Evolutionary conservation across 2,797 vertebrate genomes (phyloP), one percentile per base, ranked within the genome.

Genomic region (Sebastes reedi): DNA sequence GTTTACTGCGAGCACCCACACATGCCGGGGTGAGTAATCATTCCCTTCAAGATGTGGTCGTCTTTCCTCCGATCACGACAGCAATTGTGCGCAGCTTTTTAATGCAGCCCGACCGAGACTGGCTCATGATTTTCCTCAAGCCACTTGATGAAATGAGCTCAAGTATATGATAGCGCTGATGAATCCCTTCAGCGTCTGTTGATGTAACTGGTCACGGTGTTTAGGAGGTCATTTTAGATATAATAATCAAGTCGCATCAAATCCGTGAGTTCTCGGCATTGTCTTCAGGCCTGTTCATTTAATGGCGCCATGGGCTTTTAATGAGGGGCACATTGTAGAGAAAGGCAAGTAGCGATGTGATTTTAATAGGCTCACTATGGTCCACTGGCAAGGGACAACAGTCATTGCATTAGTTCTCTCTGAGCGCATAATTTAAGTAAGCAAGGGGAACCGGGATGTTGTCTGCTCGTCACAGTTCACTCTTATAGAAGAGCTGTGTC

Each of bases 281-380:
- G 85, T 91, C 90, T 92, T 66, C 73, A 9, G 85, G 90, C 69
- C 78, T 85, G 89, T 83, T 93, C 85, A 85, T 91, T 90, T 90
- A 89, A 75, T 82, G 81, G 66, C 2, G 66, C 90, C 86, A 77
- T 79, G 68, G 87, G 92, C 84, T 88, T 90, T 87, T 90, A 93
- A 93, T 90, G 90, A 92, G 88, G 59, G 81, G 52, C 75, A 82
- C 79, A 84, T 79, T 76, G 89, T 65, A 25, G 89, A 74, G 84
- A 81, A 73, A 88, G 78, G 80, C 75, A 67, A 88, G 77, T 54
- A 68, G 78, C 69, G 29, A 91, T 92, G 90, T 36, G 88, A 91
- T 91, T 92, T 94, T 91, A 94, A 92, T 92, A 87, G 90, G 83
- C 88, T 88, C 89, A 90, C 88, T 87, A 85, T 88, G 90, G 90